Conservation (phyloP, 2,113 vertebrate genomes). For the Heloderma charlesbogerti region DNA sequence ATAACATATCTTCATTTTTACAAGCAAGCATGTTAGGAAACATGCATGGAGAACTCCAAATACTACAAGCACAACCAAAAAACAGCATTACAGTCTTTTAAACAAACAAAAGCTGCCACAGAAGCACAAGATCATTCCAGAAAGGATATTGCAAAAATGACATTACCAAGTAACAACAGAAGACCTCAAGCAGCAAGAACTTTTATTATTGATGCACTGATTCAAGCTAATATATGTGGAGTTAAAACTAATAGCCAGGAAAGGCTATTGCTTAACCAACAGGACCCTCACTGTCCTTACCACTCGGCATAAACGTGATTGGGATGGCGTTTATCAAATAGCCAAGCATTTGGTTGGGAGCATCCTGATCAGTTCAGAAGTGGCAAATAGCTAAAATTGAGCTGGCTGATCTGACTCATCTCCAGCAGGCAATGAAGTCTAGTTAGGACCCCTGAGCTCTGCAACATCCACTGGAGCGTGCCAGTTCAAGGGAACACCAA, state of each 20-base stretch:
- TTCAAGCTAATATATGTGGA: background rate
- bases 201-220: background rate
- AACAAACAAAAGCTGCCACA: background rate
- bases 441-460: background rate
- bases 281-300: background rate
- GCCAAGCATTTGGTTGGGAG: background rate
- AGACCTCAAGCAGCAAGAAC: background rate
- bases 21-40: background rate
- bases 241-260: too few relatives aligned
- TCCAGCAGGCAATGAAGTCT: background rate
- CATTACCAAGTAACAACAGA: too few relatives aligned
- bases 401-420: background rate
- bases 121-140: background rate
- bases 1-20: background rate
- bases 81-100: background rate
- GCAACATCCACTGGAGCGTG: slow-evolving; percentile 19
- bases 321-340: background rate
- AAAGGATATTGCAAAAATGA: background rate
- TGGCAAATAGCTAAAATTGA: background rate
- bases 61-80: background rate
- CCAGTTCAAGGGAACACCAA: slow-evolving; percentile 33
- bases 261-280: background rate
- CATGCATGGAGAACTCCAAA: background rate
- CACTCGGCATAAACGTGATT: too few relatives aligned
- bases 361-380: background rate